phyloP scores from a whole-genome alignment of 2,113 vertebrate species.

The Grus americana region DNA sequence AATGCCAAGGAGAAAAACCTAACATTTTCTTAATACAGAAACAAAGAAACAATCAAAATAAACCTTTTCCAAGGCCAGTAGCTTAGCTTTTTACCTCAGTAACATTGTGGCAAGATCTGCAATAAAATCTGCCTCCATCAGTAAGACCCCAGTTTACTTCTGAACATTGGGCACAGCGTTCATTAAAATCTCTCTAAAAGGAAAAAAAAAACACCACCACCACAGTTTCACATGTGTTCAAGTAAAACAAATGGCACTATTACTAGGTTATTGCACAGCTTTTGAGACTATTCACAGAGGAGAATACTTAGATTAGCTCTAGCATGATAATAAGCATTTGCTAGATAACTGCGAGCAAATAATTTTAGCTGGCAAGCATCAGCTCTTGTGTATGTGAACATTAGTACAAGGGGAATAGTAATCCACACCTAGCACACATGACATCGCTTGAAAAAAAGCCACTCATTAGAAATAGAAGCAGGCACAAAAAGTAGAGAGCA shows the following conservation, averaged over 20 bases:
- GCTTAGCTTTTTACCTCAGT: constrained; percentile 83
- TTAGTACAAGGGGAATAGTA: too few relatives aligned
- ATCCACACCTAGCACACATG: not conserved
- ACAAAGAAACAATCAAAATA: not conserved
- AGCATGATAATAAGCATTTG: not conserved
- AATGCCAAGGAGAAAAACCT: not conserved
- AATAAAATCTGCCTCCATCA: constrained; percentile 89
- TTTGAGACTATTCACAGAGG: not conserved
- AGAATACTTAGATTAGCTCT: not conserved
- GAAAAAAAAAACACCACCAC: not conserved
- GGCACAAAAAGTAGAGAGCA: rapidly evolving
- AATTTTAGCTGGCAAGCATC: not conserved
- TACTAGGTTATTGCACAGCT: not conserved
- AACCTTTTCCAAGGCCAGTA: not conserved
- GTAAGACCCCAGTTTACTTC: constrained; percentile 89
- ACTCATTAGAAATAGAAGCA: not conserved
- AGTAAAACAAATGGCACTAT: not conserved
- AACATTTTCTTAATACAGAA: not conserved
- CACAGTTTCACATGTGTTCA: not conserved
- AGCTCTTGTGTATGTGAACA: not conserved
- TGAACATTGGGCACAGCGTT: constrained; percentile 83
- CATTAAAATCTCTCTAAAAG: constrained; percentile 78
- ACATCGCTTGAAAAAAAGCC: too few relatives aligned
- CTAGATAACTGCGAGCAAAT: not conserved
- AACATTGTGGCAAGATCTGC: constrained; percentile 89